Conservation (phyloP, 2,113 vertebrate genomes). For the Prietella phreatophila region DNA sequence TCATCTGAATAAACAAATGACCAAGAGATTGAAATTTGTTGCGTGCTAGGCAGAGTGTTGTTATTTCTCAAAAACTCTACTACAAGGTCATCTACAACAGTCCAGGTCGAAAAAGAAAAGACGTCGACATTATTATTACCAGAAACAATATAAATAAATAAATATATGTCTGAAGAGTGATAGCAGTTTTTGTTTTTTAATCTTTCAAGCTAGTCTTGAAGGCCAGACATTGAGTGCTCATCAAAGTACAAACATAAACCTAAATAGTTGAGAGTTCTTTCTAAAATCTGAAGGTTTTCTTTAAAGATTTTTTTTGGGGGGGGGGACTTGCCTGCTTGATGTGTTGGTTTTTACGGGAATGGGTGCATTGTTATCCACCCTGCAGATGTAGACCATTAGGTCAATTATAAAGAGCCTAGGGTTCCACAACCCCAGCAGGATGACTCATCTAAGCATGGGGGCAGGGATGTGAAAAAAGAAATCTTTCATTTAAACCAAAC, state of each 20-base stretch:
- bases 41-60: constrained; percentile 8
- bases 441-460: constrained; percentile 60
- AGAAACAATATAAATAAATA: background rate
- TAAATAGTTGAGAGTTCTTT: constrained; percentile 40
- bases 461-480: constrained; percentile 44
- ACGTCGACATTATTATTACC: background rate
- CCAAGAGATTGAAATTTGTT: constrained; percentile 52
- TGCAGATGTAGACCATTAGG: constrained; percentile 81
- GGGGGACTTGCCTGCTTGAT: constrained; percentile 54
- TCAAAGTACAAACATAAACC: background rate
- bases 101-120: background rate
- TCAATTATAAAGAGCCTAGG: constrained; percentile 74
- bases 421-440: constrained; percentile 56
- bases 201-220: background rate
- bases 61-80: constrained; percentile 20
- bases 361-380: constrained; percentile 68
- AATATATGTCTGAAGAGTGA: background rate
- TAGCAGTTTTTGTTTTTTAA: background rate
- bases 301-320: background rate
- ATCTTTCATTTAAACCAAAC: background rate
- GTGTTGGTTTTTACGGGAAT: constrained; percentile 73
- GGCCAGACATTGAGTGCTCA: background rate
- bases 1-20: constrained; percentile 74
- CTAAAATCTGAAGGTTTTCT: constrained; percentile 57
- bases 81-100: constrained; percentile 13